Percentiles rank a stretch among this genome's conserved stretches.
Evolutionary conservation across 2,113 vertebrate species (phyloP).

Genomic region (Tichodroma muraria): DNA sequence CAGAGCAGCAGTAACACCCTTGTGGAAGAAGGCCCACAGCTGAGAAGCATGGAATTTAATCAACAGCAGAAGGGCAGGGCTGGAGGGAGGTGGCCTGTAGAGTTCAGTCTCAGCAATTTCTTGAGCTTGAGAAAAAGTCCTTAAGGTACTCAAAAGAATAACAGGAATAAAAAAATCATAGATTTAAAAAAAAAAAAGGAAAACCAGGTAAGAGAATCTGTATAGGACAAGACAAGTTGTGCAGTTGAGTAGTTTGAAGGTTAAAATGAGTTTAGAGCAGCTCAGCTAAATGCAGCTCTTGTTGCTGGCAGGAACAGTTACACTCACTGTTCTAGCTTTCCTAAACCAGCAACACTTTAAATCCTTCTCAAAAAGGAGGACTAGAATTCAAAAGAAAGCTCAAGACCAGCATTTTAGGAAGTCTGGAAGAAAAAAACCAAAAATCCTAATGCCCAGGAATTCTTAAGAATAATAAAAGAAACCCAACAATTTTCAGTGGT

Average conservation of each 20-base stretch:
- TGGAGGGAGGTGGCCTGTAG: background rate
- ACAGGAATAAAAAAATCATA: background rate
- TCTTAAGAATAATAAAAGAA: background rate
- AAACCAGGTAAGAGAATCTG: background rate
- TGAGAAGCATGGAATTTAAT: background rate
- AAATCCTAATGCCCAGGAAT: background rate
- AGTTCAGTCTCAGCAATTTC: background rate
- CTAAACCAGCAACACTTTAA: background rate
- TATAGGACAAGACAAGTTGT: background rate
- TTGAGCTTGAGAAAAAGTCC: background rate
- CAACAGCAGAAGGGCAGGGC: background rate
- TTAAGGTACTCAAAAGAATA: background rate
- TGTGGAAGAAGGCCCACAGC: background rate
- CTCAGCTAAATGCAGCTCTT: background rate
- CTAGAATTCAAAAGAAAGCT: background rate
- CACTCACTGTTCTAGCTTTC: background rate
- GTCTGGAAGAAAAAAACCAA: background rate
- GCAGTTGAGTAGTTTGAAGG: background rate
- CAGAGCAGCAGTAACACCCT: background rate
- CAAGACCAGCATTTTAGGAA: background rate
- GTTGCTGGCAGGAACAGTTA: background rate
- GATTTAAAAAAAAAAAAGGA: background rate
- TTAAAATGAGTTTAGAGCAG: background rate
- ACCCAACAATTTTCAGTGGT: background rate
- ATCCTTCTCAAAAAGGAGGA: background rate